These are phyloP conservation scores for Leptestheria dahalacensis DNA, from an alignment of 1,140 invertebrate genomes.

Conservation along the genomic window DNA sequence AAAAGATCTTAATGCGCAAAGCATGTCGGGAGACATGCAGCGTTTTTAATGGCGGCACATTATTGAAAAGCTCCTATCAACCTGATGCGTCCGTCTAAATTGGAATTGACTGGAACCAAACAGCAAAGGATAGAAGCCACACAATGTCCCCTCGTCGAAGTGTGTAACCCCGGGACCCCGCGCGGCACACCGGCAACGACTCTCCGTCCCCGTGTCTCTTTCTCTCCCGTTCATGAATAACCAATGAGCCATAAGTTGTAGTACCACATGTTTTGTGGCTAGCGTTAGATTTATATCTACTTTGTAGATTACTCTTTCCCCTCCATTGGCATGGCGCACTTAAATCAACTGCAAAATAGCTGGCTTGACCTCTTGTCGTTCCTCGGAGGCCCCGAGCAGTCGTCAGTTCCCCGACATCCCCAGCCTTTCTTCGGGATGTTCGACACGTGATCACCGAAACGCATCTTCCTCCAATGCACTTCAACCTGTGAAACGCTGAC, in stretches of 20 bases:
- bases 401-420: not conserved
- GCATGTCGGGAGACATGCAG: not conserved
- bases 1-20: not conserved
- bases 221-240: not conserved
- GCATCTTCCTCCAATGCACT: too few relatives aligned
- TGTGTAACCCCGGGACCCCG: not conserved
- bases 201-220: not conserved
- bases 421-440: too few relatives aligned
- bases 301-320: not conserved
- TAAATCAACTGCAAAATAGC: not conserved
- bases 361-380: not conserved
- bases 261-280: not conserved
- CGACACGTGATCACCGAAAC: too few relatives aligned
- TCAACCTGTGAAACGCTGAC: too few relatives aligned
- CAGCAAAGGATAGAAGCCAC: too few relatives aligned
- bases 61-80: not conserved
- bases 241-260: not conserved
- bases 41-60: not conserved
- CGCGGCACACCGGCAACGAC: not conserved
- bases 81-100: not conserved
- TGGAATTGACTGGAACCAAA: too few relatives aligned
- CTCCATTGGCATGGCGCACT: not conserved
- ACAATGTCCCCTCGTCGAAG: not conserved
- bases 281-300: not conserved
- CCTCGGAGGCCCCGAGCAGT: not conserved